phyloP scores from a whole-genome alignment of 2,888 invertebrate species.

The Pecten maximus region DNA sequence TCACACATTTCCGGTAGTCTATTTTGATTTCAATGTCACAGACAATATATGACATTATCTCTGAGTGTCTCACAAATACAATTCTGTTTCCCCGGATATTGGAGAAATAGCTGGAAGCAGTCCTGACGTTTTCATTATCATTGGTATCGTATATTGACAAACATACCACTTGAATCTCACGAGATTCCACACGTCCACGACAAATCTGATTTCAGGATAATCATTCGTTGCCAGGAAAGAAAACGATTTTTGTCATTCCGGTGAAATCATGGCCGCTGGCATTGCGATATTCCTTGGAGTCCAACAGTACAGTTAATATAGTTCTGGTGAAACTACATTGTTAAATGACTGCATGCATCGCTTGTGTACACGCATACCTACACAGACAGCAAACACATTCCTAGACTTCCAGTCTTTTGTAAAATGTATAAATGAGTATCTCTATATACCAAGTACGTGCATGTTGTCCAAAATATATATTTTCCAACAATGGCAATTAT shows the following conservation, averaged over 20 bases:
- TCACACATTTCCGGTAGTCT: slow-evolving; percentile 7
- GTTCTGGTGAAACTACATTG: neutral
- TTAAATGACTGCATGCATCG: neutral
- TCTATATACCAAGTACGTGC: neutral
- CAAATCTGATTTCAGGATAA: slow-evolving; percentile 23
- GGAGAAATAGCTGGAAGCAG: slow-evolving; percentile 11
- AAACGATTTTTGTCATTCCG: slow-evolving; percentile 21
- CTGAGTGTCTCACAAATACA: slow-evolving; percentile 3
- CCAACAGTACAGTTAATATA: neutral
- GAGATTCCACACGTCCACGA: slow-evolving; percentile 14
- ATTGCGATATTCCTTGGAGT: neutral
- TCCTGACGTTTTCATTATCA: slow-evolving; percentile 26
- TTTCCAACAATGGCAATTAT: neutral
- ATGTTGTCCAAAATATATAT: neutral
- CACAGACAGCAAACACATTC: neutral
- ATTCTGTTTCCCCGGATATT: slow-evolving; percentile 12
- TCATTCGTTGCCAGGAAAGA: slow-evolving; percentile 3
- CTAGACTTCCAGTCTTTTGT: neutral
- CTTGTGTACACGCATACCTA: neutral
- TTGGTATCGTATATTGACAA: slow-evolving; percentile 19
- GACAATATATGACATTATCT: slow-evolving; percentile 19
- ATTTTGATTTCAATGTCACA: neutral
- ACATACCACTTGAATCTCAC: slow-evolving; percentile 30
- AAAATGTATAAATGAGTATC: neutral
- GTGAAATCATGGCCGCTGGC: slow-evolving; percentile 4